Conservation (phyloP, 2,888 invertebrate genomes). For the Scaeva pyrastri region DNA sequence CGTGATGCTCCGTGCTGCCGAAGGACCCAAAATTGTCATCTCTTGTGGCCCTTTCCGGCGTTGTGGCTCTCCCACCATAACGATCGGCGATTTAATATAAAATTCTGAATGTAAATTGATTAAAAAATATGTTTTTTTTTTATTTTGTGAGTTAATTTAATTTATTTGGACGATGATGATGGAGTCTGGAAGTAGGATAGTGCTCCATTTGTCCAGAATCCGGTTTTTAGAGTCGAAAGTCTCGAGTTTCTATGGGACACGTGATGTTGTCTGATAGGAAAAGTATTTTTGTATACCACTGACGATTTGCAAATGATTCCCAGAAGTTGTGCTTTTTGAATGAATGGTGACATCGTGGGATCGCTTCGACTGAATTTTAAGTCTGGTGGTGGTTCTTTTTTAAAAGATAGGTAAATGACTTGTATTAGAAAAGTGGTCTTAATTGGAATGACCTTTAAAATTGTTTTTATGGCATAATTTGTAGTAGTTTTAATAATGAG, state of each 20-base stretch:
- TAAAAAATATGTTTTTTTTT: slow-evolving; percentile 58
- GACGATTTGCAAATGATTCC: slow-evolving; percentile 56
- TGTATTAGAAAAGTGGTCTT: slow-evolving; percentile 43
- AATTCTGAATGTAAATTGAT: slow-evolving; percentile 74
- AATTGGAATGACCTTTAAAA: slow-evolving; percentile 38
- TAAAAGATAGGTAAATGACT: too few species aligned
- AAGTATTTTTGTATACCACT: slow-evolving; percentile 37
- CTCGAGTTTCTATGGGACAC: slow-evolving; percentile 50
- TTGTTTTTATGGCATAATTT: too few species aligned
- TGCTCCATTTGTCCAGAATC: slow-evolving; percentile 30
- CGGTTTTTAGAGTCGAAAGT: slow-evolving; percentile 2
- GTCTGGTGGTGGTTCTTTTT: too few species aligned
- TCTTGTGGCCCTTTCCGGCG: slow-evolving; percentile 5
- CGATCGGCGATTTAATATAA: slow-evolving; percentile 57
- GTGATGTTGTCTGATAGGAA: slow-evolving; percentile 61
- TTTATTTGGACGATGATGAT: not conserved
- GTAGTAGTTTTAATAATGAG: too few species aligned
- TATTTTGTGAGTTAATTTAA: slow-evolving; percentile 2
- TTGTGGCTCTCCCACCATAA: slow-evolving; percentile 13
- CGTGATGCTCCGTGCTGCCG: slow-evolving; percentile 78
- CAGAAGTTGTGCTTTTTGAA: slow-evolving; percentile 55
- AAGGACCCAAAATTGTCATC: slow-evolving; percentile 77
- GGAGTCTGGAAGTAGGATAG: slow-evolving; percentile 13
- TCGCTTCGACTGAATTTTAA: slow-evolving; percentile 1
- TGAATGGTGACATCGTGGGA: slow-evolving; percentile 69